Evolutionary conservation across 2,113 vertebrate genomes (phyloP), one percentile per base, ranked within the genome.

Genomic region (Semnornis frantzii): DNA sequence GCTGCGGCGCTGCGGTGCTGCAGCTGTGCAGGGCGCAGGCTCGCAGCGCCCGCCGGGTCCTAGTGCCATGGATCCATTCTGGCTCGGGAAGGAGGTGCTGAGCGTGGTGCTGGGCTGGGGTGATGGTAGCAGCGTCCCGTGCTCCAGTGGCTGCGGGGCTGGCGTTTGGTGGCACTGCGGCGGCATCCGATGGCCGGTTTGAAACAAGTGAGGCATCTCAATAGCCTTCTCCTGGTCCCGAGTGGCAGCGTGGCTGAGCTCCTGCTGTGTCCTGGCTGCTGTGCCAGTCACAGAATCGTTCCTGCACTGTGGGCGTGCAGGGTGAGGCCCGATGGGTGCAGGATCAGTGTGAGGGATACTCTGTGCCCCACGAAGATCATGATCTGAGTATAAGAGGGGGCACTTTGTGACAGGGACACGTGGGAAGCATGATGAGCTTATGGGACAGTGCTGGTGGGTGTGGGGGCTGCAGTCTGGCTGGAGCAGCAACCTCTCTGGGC

Each of bases 11-110:
- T 15, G 25, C 60, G 89, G 95, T 85, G 96, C 92, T 97, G 97
- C 97, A 95, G 93, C 93, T 33, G 84, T 73, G 73, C 75, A 97
- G 88, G 88, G 97, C 97, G 97, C 97, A 97, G 97, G 59, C 96
- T 96, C 96, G 3, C 60, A 0, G 44, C 14, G 27, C 57, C 83
- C 25, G 57, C 97, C 75, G 91, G 97, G 97, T 97, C 97, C 97
- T 97, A 97, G 92, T 89, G 97, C 97, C 85, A 65, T 84, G 74
- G 37, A n/a, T 76, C 34, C 5, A 5, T 21, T 18, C 66, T 28
- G 1, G 9, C 21, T 52, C 6, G 10, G 30, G 12, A 63, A 13
- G 5, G 19, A n/a, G 34, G 33, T 63, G 60, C 60, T 33, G 17
- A 16, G 54, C 27, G 1, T 4, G 0, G 48, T 3, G 7, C 46